Conservation (phyloP, 2,113 vertebrate genomes). For the Glaucomys volans region DNA sequence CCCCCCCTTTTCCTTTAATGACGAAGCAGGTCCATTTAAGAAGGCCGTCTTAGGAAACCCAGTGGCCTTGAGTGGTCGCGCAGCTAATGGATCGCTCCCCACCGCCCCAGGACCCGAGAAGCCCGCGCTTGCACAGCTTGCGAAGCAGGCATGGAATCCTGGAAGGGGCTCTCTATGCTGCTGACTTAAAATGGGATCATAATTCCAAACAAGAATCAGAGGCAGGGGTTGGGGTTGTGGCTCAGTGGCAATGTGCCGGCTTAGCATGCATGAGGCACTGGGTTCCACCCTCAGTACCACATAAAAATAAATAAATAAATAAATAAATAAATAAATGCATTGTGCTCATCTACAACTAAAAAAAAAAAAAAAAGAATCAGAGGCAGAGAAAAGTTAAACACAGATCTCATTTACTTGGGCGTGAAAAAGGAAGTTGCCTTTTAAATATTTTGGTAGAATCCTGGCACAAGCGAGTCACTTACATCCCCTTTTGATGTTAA, state of each 20-base stretch:
- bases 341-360: too few relatives aligned
- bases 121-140: not conserved
- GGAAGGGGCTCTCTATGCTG: not conserved
- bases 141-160: too few relatives aligned
- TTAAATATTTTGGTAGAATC: not conserved
- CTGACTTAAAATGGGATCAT: not conserved
- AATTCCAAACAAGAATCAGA: not conserved
- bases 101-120: not conserved
- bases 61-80: not conserved
- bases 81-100: not conserved
- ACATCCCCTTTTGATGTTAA: slow-evolving; percentile 4
- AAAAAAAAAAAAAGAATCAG: not conserved
- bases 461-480: not conserved
- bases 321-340: too few relatives aligned
- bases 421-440: not conserved
- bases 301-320: too few relatives aligned
- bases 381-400: not conserved
- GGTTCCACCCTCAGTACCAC: too few relatives aligned
- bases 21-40: not conserved
- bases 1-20: not conserved
- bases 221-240: too few relatives aligned
- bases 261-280: too few relatives aligned
- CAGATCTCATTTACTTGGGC: not conserved
- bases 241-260: too few relatives aligned
- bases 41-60: not conserved